Evolutionary conservation across 2,888 invertebrate species (phyloP).

Genomic region (Tetropium fuscum): DNA sequence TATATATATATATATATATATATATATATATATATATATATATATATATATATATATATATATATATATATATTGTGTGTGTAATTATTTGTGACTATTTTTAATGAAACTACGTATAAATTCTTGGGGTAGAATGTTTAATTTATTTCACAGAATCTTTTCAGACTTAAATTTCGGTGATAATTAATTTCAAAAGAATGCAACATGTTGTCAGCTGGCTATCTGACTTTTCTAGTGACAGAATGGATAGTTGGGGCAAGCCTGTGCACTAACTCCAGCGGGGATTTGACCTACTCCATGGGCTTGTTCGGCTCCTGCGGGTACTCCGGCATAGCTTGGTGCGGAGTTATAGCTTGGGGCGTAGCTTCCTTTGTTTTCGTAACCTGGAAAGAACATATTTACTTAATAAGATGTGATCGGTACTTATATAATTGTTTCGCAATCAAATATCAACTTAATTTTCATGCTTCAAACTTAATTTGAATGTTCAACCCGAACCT

Average conservation of each 20-base stretch:
- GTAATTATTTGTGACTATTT: too few relatives aligned
- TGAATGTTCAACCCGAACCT: too few relatives aligned
- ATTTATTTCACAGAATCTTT: slow-evolving; percentile 5
- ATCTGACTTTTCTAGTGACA: slow-evolving; percentile 51
- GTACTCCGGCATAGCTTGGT: slow-evolving; percentile 43
- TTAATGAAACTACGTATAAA: too few relatives aligned
- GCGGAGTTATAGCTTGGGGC: too few relatives aligned
- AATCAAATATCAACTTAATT: too few relatives aligned
- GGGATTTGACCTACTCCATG: slow-evolving; percentile 56
- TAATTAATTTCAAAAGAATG: slow-evolving; percentile 23
- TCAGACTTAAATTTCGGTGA: slow-evolving; percentile 17
- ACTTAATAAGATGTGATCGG: too few relatives aligned
- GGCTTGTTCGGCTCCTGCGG: slow-evolving; percentile 45
- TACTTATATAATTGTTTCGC: too few relatives aligned
- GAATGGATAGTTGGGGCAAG: slow-evolving; percentile 66
- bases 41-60: too few relatives aligned
- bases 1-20: too few relatives aligned
- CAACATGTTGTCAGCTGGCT: slow-evolving; percentile 56
- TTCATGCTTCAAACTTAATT: too few relatives aligned
- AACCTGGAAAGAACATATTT: slow-evolving; percentile 8
- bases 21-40: too few relatives aligned
- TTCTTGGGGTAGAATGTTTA: neutral
- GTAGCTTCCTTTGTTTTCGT: slow-evolving; percentile 32
- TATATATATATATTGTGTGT: too few relatives aligned
- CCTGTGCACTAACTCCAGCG: slow-evolving; percentile 62